Conservation (phyloP, 2,888 invertebrate species). For the Conus canariensis region DNA sequence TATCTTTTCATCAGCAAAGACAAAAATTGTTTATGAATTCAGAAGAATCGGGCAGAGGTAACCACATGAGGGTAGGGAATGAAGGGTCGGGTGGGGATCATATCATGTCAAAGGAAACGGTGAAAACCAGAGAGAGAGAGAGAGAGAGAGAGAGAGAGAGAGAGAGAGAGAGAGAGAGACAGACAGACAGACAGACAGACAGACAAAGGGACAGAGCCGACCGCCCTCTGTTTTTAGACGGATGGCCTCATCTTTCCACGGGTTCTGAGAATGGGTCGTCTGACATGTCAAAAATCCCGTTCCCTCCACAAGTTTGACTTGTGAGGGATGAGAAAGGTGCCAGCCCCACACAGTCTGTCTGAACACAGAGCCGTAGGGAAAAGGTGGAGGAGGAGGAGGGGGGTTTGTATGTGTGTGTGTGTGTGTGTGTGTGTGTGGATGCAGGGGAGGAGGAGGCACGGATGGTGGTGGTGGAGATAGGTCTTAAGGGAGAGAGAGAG, state of each 20-base stretch:
- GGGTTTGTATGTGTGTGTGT: no score
- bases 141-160: not conserved
- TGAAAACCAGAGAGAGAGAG: not conserved
- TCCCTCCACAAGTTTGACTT: not conserved
- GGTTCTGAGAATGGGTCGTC: not conserved
- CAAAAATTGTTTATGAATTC: no score
- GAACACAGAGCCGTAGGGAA: not conserved
- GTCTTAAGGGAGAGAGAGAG: not conserved
- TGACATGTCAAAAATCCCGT: not conserved
- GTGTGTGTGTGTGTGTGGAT: no score
- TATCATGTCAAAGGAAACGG: not conserved
- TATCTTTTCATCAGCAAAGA: no score
- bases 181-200: constrained; percentile 1
- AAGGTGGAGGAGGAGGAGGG: not conserved
- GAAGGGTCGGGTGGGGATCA: not conserved
- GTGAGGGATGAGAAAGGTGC: not conserved
- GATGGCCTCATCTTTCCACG: not conserved
- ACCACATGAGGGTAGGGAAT: no score
- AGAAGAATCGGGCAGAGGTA: no score
- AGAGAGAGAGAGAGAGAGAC: constrained; percentile 12
- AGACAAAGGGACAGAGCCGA: not conserved
- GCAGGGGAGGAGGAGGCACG: not conserved
- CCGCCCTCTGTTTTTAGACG: no score
- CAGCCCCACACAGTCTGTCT: not conserved
- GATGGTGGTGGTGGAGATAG: no score